Evolutionary conservation across 2,888 invertebrate species (phyloP).

Genomic region (Elmis aenea): DNA sequence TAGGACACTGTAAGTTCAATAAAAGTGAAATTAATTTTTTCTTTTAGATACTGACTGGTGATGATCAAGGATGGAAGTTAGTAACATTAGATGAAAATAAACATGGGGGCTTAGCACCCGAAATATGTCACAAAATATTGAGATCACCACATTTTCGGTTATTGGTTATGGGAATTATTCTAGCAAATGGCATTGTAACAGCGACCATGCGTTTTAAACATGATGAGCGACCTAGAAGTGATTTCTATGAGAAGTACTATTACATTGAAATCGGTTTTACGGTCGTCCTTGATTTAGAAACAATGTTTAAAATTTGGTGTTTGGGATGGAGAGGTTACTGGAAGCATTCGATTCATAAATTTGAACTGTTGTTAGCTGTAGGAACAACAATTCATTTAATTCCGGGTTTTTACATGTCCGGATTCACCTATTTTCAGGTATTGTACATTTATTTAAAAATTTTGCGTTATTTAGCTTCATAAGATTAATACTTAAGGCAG

Average conservation of each 20-base stretch:
- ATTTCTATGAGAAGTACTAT: slow-evolving; percentile 87
- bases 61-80: slow-evolving; percentile 93
- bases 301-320: slow-evolving; percentile 95
- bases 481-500: too few species aligned
- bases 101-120: slow-evolving; percentile 81
- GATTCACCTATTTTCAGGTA: slow-evolving; percentile 95
- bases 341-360: slow-evolving; percentile 95
- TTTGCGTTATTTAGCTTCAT: too few species aligned
- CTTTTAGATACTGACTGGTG: slow-evolving; percentile 76
- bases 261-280: slow-evolving; percentile 95
- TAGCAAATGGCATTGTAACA: slow-evolving; percentile 93
- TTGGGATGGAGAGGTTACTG: slow-evolving; percentile 93
- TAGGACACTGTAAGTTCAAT: too few species aligned
- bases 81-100: slow-evolving; percentile 96
- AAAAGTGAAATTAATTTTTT: slow-evolving; percentile 6
- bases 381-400: slow-evolving; percentile 93
- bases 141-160: slow-evolving; percentile 90
- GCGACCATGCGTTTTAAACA: slow-evolving; percentile 95
- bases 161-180: slow-evolving; percentile 88
- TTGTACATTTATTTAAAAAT: slow-evolving; percentile 5
- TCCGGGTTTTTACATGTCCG: slow-evolving; percentile 86
- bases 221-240: slow-evolving; percentile 74
- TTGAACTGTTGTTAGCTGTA: slow-evolving; percentile 87
- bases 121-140: slow-evolving; percentile 77
- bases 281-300: slow-evolving; percentile 88